Conservation (phyloP, 2,888 invertebrate species). For the Drosophila nr. perissopoda region DNA sequence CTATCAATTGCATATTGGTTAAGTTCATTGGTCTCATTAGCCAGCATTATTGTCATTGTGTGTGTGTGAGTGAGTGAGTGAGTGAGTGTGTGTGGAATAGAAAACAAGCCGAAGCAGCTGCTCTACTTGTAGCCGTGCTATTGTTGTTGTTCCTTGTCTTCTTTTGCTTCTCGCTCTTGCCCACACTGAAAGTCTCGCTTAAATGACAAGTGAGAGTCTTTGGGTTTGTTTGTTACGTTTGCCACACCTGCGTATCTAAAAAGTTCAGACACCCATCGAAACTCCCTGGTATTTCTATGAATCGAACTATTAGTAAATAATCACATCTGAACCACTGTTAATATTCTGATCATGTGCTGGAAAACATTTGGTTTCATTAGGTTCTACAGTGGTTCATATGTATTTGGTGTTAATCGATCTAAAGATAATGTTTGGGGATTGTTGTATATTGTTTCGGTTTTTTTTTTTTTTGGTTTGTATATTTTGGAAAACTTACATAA, state of each 20-base stretch:
- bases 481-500: slow-evolving; percentile 79
- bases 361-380: neutral
- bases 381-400: neutral
- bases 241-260: neutral
- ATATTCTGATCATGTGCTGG: neutral
- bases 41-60: neutral
- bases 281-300: neutral
- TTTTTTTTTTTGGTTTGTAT: neutral
- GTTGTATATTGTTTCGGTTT: neutral
- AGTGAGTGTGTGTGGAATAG: neutral
- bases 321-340: neutral
- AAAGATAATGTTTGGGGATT: neutral
- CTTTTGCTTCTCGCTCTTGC: slow-evolving; percentile 2
- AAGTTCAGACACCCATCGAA: neutral
- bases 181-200: slow-evolving; percentile 6
- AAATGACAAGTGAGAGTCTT: neutral
- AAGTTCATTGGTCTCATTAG: slow-evolving; percentile 34
- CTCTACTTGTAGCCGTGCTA: neutral
- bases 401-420: neutral
- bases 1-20: neutral
- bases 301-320: neutral
- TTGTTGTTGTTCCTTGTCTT: slow-evolving; percentile 1
- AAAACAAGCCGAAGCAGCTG: slow-evolving; percentile 26
- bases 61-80: too few relatives aligned
- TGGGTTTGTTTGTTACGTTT: too few relatives aligned